A percentile compares a stretch with the other conserved stretches of the same genome.
Conservation (phyloP, 1,140 invertebrate species). For the Lucilia sericata region DNA sequence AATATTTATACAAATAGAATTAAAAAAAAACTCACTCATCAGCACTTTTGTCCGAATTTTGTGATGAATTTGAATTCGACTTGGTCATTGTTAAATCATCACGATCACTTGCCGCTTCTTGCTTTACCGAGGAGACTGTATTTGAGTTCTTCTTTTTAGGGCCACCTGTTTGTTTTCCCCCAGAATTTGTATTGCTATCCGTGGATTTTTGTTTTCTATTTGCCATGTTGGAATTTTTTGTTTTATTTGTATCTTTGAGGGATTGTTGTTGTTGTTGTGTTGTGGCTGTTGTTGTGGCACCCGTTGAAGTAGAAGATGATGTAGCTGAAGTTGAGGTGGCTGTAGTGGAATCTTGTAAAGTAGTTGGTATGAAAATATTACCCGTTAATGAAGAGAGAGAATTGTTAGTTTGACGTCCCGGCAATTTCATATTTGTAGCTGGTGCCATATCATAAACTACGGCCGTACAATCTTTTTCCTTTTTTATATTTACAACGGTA, state of each 20-base stretch:
- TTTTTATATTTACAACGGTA: constrained; percentile 6
- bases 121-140: constrained; percentile 41
- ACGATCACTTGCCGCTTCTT: constrained; percentile 46
- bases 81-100: constrained; percentile 47
- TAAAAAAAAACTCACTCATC: constrained; percentile 60
- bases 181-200: constrained; percentile 6
- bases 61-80: constrained; percentile 50
- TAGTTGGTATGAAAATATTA: constrained; percentile 80
- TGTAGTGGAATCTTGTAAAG: constrained; percentile 45
- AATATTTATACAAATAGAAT: constrained; percentile 1
- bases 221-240: constrained; percentile 24
- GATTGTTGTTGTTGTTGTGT: constrained; percentile 20
- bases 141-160: constrained; percentile 43
- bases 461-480: constrained; percentile 31
- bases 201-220: constrained; percentile 45
- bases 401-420: constrained; percentile 87
- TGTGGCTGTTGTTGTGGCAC: background rate
- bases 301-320: constrained; percentile 14
- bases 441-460: constrained; percentile 59
- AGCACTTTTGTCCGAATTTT: constrained; percentile 61
- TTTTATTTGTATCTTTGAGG: background rate
- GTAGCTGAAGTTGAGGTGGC: constrained; percentile 48
- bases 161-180: background rate
- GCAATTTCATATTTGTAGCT: constrained; percentile 70
- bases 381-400: constrained; percentile 85